These are phyloP conservation scores for Gallinago stenura DNA, from an alignment of 2,797 vertebrate species.

Conservation along the genomic window DNA sequence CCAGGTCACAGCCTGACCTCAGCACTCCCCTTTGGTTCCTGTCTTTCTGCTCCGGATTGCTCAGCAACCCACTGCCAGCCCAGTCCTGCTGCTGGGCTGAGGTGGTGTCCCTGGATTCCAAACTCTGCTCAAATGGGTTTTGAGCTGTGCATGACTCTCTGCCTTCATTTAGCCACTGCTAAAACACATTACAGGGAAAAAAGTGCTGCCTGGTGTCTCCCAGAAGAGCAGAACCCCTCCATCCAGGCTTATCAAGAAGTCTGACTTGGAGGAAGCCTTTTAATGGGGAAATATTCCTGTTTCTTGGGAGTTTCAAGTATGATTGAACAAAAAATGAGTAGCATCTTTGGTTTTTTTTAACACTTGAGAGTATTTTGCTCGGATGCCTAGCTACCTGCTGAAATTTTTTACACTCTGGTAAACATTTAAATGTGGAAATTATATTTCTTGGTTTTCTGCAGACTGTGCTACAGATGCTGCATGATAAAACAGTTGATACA, in stretches of 20 bases:
- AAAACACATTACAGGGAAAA: neutral
- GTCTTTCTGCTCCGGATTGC: neutral
- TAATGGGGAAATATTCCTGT: neutral
- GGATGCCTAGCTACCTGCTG: neutral
- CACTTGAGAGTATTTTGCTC: neutral
- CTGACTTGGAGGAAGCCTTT: neutral
- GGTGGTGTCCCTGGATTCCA: neutral
- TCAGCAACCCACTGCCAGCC: neutral
- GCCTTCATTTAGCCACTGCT: neutral
- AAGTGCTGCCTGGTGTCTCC: neutral
- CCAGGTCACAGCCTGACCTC: accelerated
- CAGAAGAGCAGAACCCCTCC: neutral
- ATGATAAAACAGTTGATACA: slow-evolving; percentile 15
- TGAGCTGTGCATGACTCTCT: neutral
- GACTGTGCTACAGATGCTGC: neutral
- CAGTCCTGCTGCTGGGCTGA: neutral
- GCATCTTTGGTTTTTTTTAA: neutral
- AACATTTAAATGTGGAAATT: slow-evolving; percentile 19
- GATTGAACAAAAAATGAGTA: neutral
- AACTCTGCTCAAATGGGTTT: neutral
- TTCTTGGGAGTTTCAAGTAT: neutral
- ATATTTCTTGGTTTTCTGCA: slow-evolving; percentile 21
- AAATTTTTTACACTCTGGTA: neutral
- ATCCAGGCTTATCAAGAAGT: neutral
- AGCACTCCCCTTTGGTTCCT: accelerated